Conservation (phyloP, 2,797 vertebrate genomes). For the Xenops minutus region DNA sequence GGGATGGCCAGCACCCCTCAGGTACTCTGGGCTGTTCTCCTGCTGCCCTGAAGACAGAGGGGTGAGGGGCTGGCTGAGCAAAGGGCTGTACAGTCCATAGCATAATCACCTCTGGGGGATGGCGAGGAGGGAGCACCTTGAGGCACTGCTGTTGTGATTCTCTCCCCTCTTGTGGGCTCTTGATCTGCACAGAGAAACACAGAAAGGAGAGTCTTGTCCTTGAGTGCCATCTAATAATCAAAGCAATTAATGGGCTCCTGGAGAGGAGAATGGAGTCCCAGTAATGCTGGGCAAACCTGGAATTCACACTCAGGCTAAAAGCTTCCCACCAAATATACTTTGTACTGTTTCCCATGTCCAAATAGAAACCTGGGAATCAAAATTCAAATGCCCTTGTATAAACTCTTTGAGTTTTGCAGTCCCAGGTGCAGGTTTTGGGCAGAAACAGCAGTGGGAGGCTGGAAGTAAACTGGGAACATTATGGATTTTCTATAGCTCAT, state of each 20-base stretch:
- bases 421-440: not conserved
- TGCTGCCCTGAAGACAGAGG: not conserved
- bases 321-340: not conserved
- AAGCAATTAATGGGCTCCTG: not conserved
- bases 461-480: not conserved
- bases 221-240: not conserved
- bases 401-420: not conserved
- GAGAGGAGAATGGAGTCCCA: not conserved
- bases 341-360: not conserved
- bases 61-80: not conserved
- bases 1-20: not conserved
- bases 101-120: not conserved
- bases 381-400: not conserved
- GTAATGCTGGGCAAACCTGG: not conserved
- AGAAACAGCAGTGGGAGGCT: not conserved
- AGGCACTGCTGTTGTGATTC: not conserved
- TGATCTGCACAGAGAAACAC: constrained; percentile 3
- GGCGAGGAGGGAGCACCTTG: not conserved
- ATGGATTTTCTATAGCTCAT: not conserved
- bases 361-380: not conserved
- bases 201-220: not conserved
- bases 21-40: not conserved
- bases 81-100: not conserved
- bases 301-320: not conserved
- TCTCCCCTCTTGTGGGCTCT: not conserved